Base-by-base conservation (phyloP, 2,888 invertebrate species). In the Athalia cordata region DNA sequence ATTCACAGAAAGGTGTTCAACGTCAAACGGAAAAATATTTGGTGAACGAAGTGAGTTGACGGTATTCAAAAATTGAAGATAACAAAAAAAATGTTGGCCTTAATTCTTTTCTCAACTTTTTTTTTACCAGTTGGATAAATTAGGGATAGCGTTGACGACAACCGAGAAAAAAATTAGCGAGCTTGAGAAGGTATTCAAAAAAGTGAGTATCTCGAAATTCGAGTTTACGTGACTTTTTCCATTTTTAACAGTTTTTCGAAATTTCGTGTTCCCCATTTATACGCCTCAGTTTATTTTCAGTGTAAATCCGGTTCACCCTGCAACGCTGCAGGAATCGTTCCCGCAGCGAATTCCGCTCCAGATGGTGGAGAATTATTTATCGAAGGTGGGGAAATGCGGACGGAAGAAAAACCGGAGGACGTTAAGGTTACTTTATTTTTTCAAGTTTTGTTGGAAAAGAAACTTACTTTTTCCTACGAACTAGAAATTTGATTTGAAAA, bases 211-310 rank as follows among this genome's bases (percentile, higher is more conserved):
- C 75, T 0, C 11, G 50, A 8, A 6, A 15, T 49, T 47, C 15
- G 29, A 74, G 43, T 15, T n/a, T 59, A 29, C 29, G 29, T 29
- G 29, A 29, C 29, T 29, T 29, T 29, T 29, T 29, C 0, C 2
- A 29, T 59, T 74, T 59, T 43, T 13, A 59, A 15, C 45, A 4
- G 13, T 6, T 49, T 29, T 5, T 62, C 45, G 49, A n/a, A 49
- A 47, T 50, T n/a, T 65, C 13, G 6, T 6, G 7, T 66, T 5
- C 15, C 5, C 3, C 8, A 43, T n/a, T 75, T 45, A 75, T 86
- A 84, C 87, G 82, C 82, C 75, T 79, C 80, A 86, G 85, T 85
- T 84, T 77, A 81, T 86, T 88, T 88, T 79, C 79, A 88, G 89
- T 86, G 84, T 83, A 84, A 84, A 68, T 78, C 79, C 64, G 64